phyloP scores from a whole-genome alignment of 2,113 vertebrate genomes.

The Ictalurus furcatus region DNA sequence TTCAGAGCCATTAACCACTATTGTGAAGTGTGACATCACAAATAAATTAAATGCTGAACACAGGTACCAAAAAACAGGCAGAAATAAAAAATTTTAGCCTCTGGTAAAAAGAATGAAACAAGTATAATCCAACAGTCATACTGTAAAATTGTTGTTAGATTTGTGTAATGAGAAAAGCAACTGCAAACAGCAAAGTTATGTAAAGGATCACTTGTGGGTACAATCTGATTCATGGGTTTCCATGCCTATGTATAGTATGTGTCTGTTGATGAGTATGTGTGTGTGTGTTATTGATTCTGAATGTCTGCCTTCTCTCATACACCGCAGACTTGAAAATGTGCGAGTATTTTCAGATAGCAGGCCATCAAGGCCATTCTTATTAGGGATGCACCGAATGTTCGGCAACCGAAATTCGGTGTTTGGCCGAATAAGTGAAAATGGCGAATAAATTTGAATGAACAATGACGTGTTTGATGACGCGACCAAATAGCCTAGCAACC shows the following conservation, averaged over 20 bases:
- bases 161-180: background rate
- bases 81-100: background rate
- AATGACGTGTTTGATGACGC: too few relatives aligned
- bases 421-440: too few relatives aligned
- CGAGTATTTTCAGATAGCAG: conserved; percentile 32
- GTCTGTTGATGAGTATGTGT: background rate
- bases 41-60: background rate
- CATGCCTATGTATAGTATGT: background rate
- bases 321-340: conserved; percentile 20
- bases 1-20: background rate
- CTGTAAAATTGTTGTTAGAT: background rate
- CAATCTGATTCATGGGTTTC: background rate
- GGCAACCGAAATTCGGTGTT: too few relatives aligned
- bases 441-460: too few relatives aligned
- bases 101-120: background rate
- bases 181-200: background rate
- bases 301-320: conserved; percentile 43
- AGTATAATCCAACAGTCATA: background rate
- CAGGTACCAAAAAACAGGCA: background rate
- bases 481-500: too few relatives aligned
- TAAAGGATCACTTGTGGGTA: background rate
- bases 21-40: background rate
- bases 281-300: conserved; percentile 22
- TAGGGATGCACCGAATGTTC: too few relatives aligned
- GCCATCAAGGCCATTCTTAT: conserved; percentile 45